Conservation (phyloP, 1,140 invertebrate genomes). For the Drosophila sturtevanti region DNA sequence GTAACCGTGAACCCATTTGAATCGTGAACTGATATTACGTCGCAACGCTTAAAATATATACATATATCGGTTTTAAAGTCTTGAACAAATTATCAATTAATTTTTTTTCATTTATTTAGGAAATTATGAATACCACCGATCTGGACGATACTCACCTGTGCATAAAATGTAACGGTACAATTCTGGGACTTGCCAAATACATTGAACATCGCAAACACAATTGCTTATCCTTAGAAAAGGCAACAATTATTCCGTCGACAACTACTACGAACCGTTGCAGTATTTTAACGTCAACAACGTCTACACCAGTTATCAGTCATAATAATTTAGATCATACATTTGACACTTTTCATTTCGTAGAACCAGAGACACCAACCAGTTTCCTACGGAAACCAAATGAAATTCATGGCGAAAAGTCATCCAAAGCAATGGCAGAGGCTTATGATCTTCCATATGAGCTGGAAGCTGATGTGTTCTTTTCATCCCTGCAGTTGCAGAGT, state of each 20-base stretch:
- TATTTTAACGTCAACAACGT: conserved; percentile 29
- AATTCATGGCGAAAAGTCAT: conserved; percentile 68
- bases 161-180: conserved; percentile 91
- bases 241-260: background rate
- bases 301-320: conserved; percentile 57
- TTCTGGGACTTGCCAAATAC: conserved; percentile 91
- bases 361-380: conserved; percentile 77
- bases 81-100: too few species aligned
- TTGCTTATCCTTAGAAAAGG: conserved; percentile 83
- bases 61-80: background rate
- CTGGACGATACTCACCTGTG: conserved; percentile 93
- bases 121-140: conserved; percentile 84
- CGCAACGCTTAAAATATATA: too few species aligned
- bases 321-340: conserved; percentile 57
- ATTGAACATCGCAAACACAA: conserved; percentile 89
- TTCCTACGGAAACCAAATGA: conserved; percentile 56
- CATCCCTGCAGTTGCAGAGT: conserved; percentile 91
- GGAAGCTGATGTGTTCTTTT: conserved; percentile 93
- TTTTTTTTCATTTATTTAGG: conserved; percentile 1
- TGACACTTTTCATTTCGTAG: conserved; percentile 79
- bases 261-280: background rate
- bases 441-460: conserved; percentile 84
- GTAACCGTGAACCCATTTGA: too few species aligned
- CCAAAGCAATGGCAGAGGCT: conserved; percentile 64
- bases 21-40: too few species aligned